A percentile compares a stretch with the other conserved stretches of the same genome.
phyloP scores from a whole-genome alignment of 2,888 invertebrate genomes.

The Luperina nickerlii region DNA sequence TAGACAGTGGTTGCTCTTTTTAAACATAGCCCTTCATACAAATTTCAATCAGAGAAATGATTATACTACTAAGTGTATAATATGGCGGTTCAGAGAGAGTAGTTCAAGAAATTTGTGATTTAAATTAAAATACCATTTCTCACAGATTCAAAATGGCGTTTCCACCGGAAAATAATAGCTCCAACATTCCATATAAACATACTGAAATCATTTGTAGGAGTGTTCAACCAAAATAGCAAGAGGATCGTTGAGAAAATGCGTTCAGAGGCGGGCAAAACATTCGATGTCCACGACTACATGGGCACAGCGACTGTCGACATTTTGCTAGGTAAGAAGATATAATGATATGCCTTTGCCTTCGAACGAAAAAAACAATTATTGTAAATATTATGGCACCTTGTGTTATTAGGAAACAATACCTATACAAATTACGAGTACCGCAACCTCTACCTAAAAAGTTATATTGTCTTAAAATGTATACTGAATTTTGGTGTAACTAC shows the following conservation, averaged over 20 bases:
- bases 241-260: constrained; percentile 92
- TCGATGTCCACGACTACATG: constrained; percentile 95
- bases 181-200: constrained; percentile 96
- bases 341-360: neutral
- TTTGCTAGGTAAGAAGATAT: constrained; percentile 88
- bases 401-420: neutral
- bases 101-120: neutral
- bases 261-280: constrained; percentile 92
- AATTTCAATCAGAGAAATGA: neutral
- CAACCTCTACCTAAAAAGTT: neutral
- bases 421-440: neutral
- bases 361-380: neutral
- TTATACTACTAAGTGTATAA: neutral
- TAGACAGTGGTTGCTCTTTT: neutral
- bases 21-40: neutral
- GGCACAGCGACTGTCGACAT: constrained; percentile 95
- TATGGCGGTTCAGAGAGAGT: neutral
- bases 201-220: constrained; percentile 94
- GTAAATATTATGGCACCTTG: neutral
- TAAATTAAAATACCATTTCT: neutral
- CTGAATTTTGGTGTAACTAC: neutral
- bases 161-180: constrained; percentile 95
- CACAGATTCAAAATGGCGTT: constrained; percentile 94
- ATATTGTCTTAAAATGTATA: neutral
- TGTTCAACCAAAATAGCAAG: constrained; percentile 94